Conservation (phyloP, 1,140 invertebrate genomes). For the Trypoxylus dichotomus region DNA sequence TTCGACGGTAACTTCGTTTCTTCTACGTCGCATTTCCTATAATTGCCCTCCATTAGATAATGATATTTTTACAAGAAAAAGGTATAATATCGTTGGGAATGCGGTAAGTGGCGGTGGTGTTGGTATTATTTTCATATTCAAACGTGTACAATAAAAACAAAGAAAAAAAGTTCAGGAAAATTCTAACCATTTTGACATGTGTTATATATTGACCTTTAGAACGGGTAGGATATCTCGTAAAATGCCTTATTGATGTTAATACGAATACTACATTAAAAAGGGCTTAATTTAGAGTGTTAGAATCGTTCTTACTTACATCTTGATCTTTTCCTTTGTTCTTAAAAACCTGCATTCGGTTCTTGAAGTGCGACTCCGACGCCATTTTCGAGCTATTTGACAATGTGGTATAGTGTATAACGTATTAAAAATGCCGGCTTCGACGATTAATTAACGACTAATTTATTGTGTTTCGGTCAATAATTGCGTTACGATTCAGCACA, state of each 20-base stretch:
- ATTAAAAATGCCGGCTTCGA: slow-evolving; percentile 26
- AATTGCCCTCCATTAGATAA: background rate
- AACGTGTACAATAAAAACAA: background rate
- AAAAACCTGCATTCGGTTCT: slow-evolving; percentile 87
- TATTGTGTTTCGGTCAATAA: background rate
- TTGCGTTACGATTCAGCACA: background rate
- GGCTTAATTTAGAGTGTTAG: background rate
- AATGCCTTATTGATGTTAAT: background rate
- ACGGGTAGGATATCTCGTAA: background rate
- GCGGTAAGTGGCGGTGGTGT: no score
- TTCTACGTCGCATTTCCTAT: slow-evolving; percentile 91
- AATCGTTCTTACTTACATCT: slow-evolving; percentile 74
- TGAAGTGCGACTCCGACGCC: slow-evolving; percentile 73
- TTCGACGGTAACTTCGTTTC: slow-evolving; percentile 95
- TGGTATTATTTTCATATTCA: background rate
- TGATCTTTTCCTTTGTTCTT: slow-evolving; percentile 98
- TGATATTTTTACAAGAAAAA: background rate
- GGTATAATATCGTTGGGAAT: background rate
- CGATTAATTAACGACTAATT: slow-evolving; percentile 1
- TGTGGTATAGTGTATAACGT: slow-evolving; percentile 38
- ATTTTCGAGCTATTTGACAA: slow-evolving; percentile 64
- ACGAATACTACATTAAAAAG: background rate
- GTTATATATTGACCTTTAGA: slow-evolving; percentile 33
- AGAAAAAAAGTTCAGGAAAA: slow-evolving; percentile 21
- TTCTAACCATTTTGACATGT: slow-evolving; percentile 34